Evolutionary conservation across 2,797 vertebrate species (phyloP).

Genomic region (Zalophus californianus): DNA sequence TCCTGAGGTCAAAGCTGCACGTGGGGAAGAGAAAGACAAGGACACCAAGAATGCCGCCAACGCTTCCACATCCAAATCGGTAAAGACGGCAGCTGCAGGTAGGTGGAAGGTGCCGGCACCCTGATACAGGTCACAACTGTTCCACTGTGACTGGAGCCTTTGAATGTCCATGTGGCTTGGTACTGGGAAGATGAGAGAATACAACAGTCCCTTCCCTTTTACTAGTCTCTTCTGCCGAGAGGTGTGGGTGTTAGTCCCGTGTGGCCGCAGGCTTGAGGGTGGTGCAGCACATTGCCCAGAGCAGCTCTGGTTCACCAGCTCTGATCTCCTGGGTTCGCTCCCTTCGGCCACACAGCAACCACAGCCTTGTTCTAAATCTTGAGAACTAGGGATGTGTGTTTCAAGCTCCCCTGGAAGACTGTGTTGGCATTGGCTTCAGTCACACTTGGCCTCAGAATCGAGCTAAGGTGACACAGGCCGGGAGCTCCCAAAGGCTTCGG

Average conservation of each 20-base stretch:
- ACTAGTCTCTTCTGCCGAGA: neutral
- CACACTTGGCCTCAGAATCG: neutral
- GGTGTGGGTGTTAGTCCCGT: neutral
- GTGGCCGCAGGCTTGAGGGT: neutral
- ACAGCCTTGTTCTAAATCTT: neutral
- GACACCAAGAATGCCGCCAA: constrained; percentile 98
- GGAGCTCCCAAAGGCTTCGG: neutral
- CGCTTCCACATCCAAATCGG: constrained; percentile 93
- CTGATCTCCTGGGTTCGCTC: neutral
- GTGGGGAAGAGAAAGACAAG: constrained; percentile 95
- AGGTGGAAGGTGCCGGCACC: constrained; percentile 1
- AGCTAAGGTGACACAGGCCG: neutral
- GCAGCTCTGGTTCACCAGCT: neutral
- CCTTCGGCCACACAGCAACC: neutral
- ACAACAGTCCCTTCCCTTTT: neutral
- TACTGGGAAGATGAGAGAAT: neutral
- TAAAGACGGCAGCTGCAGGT: constrained; percentile 94
- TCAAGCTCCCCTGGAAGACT: neutral
- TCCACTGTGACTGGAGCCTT: neutral
- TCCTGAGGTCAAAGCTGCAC: constrained; percentile 88
- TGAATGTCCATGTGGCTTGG: neutral
- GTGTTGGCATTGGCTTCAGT: neutral
- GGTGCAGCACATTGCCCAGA: neutral
- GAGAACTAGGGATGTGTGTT: neutral
- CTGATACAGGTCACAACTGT: accelerated